Base-by-base conservation (phyloP, 2,888 invertebrate species). In the Apamea monoglypha region DNA sequence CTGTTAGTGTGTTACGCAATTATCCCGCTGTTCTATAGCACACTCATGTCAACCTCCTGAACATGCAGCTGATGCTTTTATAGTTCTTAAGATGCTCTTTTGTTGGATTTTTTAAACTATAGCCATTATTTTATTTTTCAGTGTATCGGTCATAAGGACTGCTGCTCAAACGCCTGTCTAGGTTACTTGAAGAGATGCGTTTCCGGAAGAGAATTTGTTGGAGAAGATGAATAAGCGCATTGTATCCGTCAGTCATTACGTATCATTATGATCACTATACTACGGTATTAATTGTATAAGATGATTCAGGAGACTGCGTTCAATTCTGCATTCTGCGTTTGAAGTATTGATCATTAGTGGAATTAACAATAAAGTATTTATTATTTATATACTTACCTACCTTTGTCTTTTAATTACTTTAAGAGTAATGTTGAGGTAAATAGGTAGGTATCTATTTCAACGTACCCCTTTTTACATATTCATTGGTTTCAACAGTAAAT, bases 101-200 rank as follows among this genome's bases (percentile, higher is more conserved):
- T 36, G 7, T 53, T 29, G 6, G 14, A 61, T 29, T 16, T 18
- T 40, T 68, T 53, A 4, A 64, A 75, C n/a, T 16, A 56, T 32
- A 50, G 4, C 5, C 8, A 1, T 25, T 66, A 12, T 64, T 64
- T 56, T 61, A 63, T 36, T 59, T 87, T 92, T 40, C 92, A 96
- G 96, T 96, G 96, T 82, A 89, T 86, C 12, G 88, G 79, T 66
- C 94, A 95, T 86, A 86, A 85, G 2, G 94, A 96, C 64, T 96
- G 96, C 91, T 96, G 96, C 80, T 86, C 92, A 3, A 90, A 92
- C 67, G 82, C 94, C 1, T 96, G 96, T 72, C 87, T 94, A 56
- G 94, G 94, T 32, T 96, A 92, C 85, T 80, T 93, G 93, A 94
- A 91, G 89, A 92, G 89, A 89, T 96, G 96, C 81, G 96, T 96